Percentiles rank a stretch among this genome's conserved stretches.
phyloP scores from a whole-genome alignment of 2,888 invertebrate species.

The Mythimna impura region DNA sequence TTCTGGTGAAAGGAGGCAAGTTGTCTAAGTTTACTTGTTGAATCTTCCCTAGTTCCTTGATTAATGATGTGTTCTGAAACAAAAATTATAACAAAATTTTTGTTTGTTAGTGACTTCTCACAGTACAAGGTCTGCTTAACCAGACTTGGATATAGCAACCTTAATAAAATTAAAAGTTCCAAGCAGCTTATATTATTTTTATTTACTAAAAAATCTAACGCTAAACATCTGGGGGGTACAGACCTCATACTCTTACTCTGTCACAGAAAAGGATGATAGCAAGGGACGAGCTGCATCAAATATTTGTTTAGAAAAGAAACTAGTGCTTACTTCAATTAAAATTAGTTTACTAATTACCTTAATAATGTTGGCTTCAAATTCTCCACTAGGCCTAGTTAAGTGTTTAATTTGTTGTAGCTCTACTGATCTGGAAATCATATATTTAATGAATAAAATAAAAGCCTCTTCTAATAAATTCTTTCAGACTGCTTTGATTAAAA shows the following conservation, averaged over 20 bases:
- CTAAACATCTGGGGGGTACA: too few species aligned
- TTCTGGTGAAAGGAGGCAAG: slow-evolving; percentile 71
- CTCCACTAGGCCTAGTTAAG: slow-evolving; percentile 77
- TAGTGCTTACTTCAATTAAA: background rate
- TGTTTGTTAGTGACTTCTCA: too few species aligned
- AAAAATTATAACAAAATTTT: background rate
- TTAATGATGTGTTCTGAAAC: slow-evolving; percentile 78
- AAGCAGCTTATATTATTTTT: too few species aligned
- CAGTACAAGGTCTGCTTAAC: too few species aligned
- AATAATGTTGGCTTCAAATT: slow-evolving; percentile 78
- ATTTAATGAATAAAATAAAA: background rate
- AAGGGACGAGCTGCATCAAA: too few species aligned
- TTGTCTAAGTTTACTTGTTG: slow-evolving; percentile 76
- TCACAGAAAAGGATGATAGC: too few species aligned
- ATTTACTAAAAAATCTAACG: too few species aligned
- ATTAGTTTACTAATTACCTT: slow-evolving; percentile 71
- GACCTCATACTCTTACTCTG: too few species aligned
- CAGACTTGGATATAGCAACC: too few species aligned
- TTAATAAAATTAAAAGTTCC: too few species aligned
- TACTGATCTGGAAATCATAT: slow-evolving; percentile 73
- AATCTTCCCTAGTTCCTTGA: slow-evolving; percentile 73
- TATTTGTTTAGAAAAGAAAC: background rate
- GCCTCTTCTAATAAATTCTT: background rate
- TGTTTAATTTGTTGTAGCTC: slow-evolving; percentile 81
- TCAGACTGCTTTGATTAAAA: background rate